Base-by-base conservation (phyloP, 2,888 invertebrate species). In the Brenthis hecate region DNA sequence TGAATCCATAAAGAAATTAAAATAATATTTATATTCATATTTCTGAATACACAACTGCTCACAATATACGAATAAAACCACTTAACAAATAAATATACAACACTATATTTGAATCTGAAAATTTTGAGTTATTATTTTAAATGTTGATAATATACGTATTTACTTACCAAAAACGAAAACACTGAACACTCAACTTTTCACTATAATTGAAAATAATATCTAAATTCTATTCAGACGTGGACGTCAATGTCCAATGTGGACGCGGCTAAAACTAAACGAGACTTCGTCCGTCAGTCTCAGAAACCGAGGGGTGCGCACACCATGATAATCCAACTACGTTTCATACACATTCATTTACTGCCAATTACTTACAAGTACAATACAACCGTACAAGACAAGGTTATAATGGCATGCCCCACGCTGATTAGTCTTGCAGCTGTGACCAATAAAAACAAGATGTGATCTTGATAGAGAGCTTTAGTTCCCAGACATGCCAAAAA, bases 261-360 rank as follows among this genome's bases (percentile, higher is more conserved):
- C 85, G 80, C 87, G 86, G 81, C 83, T 84, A 85, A 76, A 77
- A 91, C 91, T 78, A 77, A 85, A 85, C 81, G 82, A 83, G 83
- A 84, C 78, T 70, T 71, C 57, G 55, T 55, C 58, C 56, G 78
- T 75, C 77, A 73, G 79, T 78, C 82, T 63, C 67, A 56, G 50
- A 65, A 62, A 58, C 69, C 64, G 72, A 72, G 74, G 73, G 73
- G 73, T 73, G 73, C 70, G 71, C 65, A 68, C 66, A 67, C 65
- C 56, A 53, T 74, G 76, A 73, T 71, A 77, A 83, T 81, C 81
- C 76, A 70, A 74, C 78, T 70, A 72, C 65, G 56, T 68, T 32
- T 62, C 68, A 81, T 82, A 78, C 76, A 79, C 82, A 79, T 84
- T 81, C 82, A 81, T 67, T 60, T 76, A 83, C 77, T 75, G 81